Percentiles rank a stretch among this genome's conserved stretches.
Evolutionary conservation across 2,888 invertebrate species (phyloP).

Genomic region (Chymomyza procnemis): DNA sequence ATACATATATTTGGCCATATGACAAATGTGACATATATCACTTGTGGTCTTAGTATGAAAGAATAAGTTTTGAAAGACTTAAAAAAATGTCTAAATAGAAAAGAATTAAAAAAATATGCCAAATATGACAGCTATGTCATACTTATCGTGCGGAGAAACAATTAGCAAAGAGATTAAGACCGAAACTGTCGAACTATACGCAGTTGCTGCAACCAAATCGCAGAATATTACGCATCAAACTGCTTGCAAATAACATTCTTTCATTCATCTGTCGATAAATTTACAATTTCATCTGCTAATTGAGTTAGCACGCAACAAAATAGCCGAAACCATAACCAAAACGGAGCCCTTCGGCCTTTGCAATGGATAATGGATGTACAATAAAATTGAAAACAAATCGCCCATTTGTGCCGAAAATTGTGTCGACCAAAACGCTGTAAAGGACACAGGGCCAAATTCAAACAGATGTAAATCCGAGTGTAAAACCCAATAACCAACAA

Average conservation of each 20-base stretch:
- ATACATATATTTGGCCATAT: too few relatives aligned
- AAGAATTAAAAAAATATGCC: too few relatives aligned
- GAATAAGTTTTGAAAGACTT: too few relatives aligned
- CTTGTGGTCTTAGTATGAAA: too few relatives aligned
- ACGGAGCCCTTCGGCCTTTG: conserved; percentile 30
- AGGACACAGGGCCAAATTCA: conserved; percentile 48
- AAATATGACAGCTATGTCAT: too few relatives aligned
- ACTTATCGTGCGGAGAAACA: too few relatives aligned
- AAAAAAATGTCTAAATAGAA: too few relatives aligned
- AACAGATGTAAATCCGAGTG: conserved; percentile 71
- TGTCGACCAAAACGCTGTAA: neutral
- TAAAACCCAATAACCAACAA: conserved; percentile 61
- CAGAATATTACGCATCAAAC: neutral
- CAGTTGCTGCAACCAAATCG: neutral
- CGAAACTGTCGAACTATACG: too few relatives aligned
- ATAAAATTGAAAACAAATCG: conserved; percentile 59
- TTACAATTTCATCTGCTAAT: neutral
- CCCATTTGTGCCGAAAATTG: conserved; percentile 40
- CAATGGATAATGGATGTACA: conserved; percentile 31
- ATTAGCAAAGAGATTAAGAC: too few relatives aligned
- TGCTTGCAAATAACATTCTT: neutral
- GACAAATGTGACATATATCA: too few relatives aligned
- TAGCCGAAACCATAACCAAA: conserved; percentile 31
- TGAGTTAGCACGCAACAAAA: conserved; percentile 19
- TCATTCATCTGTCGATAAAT: neutral